Conservation (phyloP, 92 coral and sea anemone genomes). For the Phymanthus crucifer region DNA sequence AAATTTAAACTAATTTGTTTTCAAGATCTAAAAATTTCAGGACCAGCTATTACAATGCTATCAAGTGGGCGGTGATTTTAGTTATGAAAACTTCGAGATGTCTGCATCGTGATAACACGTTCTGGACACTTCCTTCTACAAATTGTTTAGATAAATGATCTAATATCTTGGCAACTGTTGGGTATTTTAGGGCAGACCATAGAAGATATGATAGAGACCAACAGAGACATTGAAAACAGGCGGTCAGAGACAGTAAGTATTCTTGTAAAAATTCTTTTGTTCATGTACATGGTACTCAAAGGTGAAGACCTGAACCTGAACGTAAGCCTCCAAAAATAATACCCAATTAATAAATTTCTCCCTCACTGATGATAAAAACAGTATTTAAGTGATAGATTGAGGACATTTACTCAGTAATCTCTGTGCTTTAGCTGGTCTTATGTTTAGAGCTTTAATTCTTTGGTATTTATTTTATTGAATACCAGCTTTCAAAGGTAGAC, state of each 20-base stretch:
- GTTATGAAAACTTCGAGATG: neutral
- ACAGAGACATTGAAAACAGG: conserved; percentile 71
- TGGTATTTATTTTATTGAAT: neutral
- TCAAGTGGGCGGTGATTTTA: neutral
- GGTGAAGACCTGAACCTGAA: too few relatives aligned
- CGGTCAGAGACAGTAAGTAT: conserved; percentile 68
- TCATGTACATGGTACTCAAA: too few relatives aligned
- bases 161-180: too few relatives aligned
- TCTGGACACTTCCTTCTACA: neutral
- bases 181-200: conserved; percentile 77
- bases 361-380: neutral
- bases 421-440: neutral
- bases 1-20: neutral
- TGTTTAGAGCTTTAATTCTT: neutral
- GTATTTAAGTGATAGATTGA: neutral
- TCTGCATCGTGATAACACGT: neutral
- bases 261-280: too few relatives aligned
- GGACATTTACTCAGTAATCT: conserved; percentile 5
- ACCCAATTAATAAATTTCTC: neutral
- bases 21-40: neutral
- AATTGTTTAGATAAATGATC: neutral
- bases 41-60: neutral
- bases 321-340: neutral
- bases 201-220: conserved; percentile 70
- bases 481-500: neutral